Evolutionary conservation across 2,113 vertebrate species (phyloP), one percentile per base, ranked within the genome.

Genomic region (Aviceda subcristata): DNA sequence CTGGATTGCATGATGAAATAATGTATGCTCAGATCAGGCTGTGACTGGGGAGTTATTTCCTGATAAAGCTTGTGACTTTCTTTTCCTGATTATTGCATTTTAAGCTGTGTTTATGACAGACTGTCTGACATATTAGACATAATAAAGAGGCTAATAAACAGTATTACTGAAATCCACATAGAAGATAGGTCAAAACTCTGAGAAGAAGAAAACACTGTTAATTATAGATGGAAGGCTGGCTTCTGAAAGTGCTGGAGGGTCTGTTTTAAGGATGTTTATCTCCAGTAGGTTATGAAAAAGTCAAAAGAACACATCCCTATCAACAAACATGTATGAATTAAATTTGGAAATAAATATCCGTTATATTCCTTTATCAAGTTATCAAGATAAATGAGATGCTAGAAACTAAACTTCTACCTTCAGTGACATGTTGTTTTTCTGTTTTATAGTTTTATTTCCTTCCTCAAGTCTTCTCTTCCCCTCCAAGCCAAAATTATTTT

Each of bases 261-360:
- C 57, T 92, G 56, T 96, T 96, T 95, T 95, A 96, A 74, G 87
- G 87, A 90, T 81, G 62, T 88, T 96, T 90, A 69, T 84, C 77
- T 96, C 45, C 66, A 83, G 12, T 91, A 68, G 63, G 46, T 96
- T 95, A 86, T 73, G 60, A 93, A 85, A 72, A 94, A 96, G 75
- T 83, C 46, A 68, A 81, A 81, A 88, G 92, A 76, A 30, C 56
- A 76, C 63, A 53, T 86, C 46, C 56, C 46, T 79, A 66, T 73
- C 34, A 53, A 74, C 48, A 68, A 91, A 94, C 76, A 71, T 74
- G 51, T 92, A 94, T 82, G 43, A 96, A 92, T 67, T 63, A 86
- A 55, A 91, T 92, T 92, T 86, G 43, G 72, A 91, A 94, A 77
- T 75, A 77, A 95, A 80, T 94, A 91, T 88, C 79, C 3, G 1